Evolutionary conservation across 2,888 invertebrate species (phyloP).

Genomic region (Ectemnius cavifrons): DNA sequence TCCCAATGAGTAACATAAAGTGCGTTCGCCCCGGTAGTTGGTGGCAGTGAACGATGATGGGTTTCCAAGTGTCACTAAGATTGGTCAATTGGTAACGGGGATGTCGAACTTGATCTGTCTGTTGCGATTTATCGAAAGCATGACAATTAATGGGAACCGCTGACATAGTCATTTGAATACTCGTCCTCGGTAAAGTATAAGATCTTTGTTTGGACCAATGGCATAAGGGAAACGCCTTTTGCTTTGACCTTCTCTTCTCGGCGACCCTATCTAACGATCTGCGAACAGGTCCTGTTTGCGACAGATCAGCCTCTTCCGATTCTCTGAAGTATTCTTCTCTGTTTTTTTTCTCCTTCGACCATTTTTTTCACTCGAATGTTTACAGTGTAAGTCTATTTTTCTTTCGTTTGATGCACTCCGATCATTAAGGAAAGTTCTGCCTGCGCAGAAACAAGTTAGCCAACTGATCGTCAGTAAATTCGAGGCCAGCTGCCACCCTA

Average conservation of each 20-base stretch:
- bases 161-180: conserved; percentile 42
- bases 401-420: not conserved
- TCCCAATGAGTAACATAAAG: too few relatives aligned
- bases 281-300: not conserved
- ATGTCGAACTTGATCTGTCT: conserved; percentile 25
- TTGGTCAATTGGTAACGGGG: conserved; percentile 7
- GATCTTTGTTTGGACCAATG: not conserved
- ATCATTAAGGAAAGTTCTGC: too few relatives aligned
- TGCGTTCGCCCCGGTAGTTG: not conserved
- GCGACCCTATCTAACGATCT: conserved; percentile 15
- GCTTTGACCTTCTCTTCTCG: conserved; percentile 8
- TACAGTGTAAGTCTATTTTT: conserved; percentile 51
- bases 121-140: conserved; percentile 8
- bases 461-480: conserved; percentile 63
- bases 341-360: not conserved
- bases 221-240: conserved; percentile 9
- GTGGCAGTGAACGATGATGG: conserved; percentile 14
- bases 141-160: conserved; percentile 46
- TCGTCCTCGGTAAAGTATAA: not conserved
- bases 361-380: conserved; percentile 2
- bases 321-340: not conserved
- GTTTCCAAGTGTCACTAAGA: conserved; percentile 31
- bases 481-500: conserved; percentile 36
- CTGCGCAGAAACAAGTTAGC: conserved; percentile 28
- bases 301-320: not conserved